Conservation (phyloP, 2,113 vertebrate genomes). For the Menura novaehollandiae region DNA sequence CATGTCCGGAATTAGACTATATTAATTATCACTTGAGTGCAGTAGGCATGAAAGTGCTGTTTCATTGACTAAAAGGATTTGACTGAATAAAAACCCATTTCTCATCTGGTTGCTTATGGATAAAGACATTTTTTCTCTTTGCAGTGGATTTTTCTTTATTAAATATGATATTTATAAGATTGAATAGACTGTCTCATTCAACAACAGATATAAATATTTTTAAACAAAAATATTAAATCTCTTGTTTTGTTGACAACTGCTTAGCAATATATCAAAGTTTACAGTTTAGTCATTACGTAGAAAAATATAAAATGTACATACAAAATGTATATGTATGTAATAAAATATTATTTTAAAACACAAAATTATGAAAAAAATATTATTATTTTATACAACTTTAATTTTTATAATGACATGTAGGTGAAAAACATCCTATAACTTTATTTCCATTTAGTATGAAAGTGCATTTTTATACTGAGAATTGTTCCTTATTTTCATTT, state of each 20-base stretch:
- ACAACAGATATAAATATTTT: slow-evolving; percentile 67
- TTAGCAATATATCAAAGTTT: slow-evolving; percentile 50
- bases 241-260: slow-evolving; percentile 58
- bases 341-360: background rate
- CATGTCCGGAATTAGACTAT: slow-evolving; percentile 80
- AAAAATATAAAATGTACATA: background rate
- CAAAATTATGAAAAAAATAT: background rate
- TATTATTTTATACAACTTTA: background rate
- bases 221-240: slow-evolving; percentile 71
- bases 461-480: background rate
- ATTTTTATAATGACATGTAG: background rate
- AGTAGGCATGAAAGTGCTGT: slow-evolving; percentile 77
- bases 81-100: slow-evolving; percentile 82
- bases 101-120: slow-evolving; percentile 78
- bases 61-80: slow-evolving; percentile 80
- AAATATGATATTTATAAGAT: slow-evolving; percentile 78
- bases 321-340: background rate
- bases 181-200: slow-evolving; percentile 69
- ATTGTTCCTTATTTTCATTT: background rate
- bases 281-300: slow-evolving; percentile 16
- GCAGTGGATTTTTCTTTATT: slow-evolving; percentile 75
- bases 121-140: slow-evolving; percentile 74
- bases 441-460: background rate
- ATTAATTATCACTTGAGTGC: slow-evolving; percentile 81
- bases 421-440: background rate